These are phyloP conservation scores for Omphaloscelis lunosa DNA, from an alignment of 2,888 invertebrate species.

Conservation along the genomic window DNA sequence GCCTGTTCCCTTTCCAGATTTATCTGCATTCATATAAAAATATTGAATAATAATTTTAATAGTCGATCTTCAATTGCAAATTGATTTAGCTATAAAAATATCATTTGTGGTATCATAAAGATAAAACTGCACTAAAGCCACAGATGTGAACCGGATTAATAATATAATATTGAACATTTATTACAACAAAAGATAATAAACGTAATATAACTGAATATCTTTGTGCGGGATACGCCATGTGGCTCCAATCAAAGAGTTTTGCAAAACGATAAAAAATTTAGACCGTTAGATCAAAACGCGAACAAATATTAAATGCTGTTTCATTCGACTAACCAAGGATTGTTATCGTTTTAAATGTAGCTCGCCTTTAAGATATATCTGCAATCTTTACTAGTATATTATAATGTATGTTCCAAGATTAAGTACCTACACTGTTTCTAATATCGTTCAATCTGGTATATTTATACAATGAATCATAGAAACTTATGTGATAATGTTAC, in stretches of 20 bases:
- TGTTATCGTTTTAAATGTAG: slow-evolving; percentile 35
- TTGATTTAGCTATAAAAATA: slow-evolving; percentile 49
- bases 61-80: slow-evolving; percentile 26
- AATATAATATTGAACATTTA: slow-evolving; percentile 34
- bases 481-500: slow-evolving; percentile 70
- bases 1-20: not conserved
- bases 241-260: slow-evolving; percentile 17
- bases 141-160: slow-evolving; percentile 49
- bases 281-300: slow-evolving; percentile 22
- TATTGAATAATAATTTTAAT: slow-evolving; percentile 4
- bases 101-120: slow-evolving; percentile 51
- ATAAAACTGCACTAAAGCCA: slow-evolving; percentile 47
- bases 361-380: slow-evolving; percentile 18
- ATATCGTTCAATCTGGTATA: slow-evolving; percentile 52
- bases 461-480: slow-evolving; percentile 70
- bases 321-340: slow-evolving; percentile 10
- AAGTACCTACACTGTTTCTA: slow-evolving; percentile 41
- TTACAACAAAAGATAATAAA: slow-evolving; percentile 42
- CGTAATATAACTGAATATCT: slow-evolving; percentile 26
- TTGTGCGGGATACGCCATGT: slow-evolving; percentile 26
- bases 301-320: slow-evolving; percentile 19
- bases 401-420: slow-evolving; percentile 34
- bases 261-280: slow-evolving; percentile 19
- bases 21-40: not conserved
- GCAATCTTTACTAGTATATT: slow-evolving; percentile 19